Base-by-base conservation (phyloP, 2,113 vertebrate species). In the Uria lomvia region DNA sequence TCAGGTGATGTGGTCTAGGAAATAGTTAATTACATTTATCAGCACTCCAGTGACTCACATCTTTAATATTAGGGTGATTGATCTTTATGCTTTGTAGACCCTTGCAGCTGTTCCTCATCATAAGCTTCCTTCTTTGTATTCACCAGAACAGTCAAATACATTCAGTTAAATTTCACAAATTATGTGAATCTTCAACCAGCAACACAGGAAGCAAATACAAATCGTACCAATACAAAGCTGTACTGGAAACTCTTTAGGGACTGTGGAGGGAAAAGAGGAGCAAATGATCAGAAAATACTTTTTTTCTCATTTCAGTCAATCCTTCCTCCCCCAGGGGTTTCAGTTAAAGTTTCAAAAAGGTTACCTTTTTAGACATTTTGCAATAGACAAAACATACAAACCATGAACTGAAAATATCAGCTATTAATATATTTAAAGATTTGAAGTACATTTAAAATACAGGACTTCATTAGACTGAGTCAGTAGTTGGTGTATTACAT, bases 11-110 rank as follows among this genome's bases (percentile, higher is more conserved):
- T 75, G n/a, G 58, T 95, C 26, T 96, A 91, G 84, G 80, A 94
- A 97, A 97, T 75, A 92, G 72, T 88, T 95, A 82, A 87, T 95
- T 91, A 50, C 38, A 58, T 78, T 89, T 92, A 93, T 87, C 88
- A 87, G 47, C 77, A 92, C 67, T 86, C 53, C 29, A 40, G 29
- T 82, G 74, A 63, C 34, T 92, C 70, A 70, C 38, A 52, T 73
- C 53, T 97, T 94, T 70, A 81, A n/a, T 89, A 55, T 83, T 73
- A 85, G 24, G 26, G 9, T 95, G 73, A 92, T 72, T 75, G 86
- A 82, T 94, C 62, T 88, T 59, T 38, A 78, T 75, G 45, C n/a
- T 58, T 60, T 72, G 22, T 73, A 87, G 49, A 65, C 42, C 29
- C 45, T 65, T 87, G 84, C 94, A 95, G 66, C 84, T 95, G 89